Base-by-base conservation (phyloP, 2,113 vertebrate species). In the Nothocercus nigrocapillus region DNA sequence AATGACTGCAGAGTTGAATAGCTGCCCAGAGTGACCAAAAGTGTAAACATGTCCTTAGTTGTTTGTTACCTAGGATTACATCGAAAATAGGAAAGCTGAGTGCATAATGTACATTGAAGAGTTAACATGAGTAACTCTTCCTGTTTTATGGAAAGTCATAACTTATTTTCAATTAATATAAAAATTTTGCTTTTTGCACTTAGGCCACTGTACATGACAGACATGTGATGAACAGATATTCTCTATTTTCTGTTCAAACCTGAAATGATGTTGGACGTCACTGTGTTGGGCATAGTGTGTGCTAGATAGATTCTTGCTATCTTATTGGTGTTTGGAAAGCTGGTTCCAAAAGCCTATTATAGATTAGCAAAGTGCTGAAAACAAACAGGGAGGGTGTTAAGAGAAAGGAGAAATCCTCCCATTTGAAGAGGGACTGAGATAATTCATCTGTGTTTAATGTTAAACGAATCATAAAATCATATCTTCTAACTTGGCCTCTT, bases 141-240 rank as follows among this genome's bases (percentile, higher is more conserved):
- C n/a, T 56, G 7, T 18, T 11, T 78, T 45, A 24, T 1, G 1
- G 11, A 25, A 75, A 67, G 30, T 72, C 7, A 36, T 59, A 22
- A 27, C 47, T 28, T 74, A 22, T 78, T 74, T 70, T 83, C 38
- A 34, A 53, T 49, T 20, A 40, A 8, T 5, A 38, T 38, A 27
- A 63, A 38, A 30, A 85, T 12, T 9, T n/a, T 27, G 5, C 16
- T 61, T 86, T 63, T 66, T 62, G 7, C 4, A 2, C 27, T 56
- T 32, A 58, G 21, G 49, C 42, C 44, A 4, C 32, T 2, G 0
- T 30, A 13, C 11, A 7, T 38, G 9, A 6, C 45, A 47, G 45
- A n/a, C n/a, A 47, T 19, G 45, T 19, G 45, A 47, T 47, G 45
- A 47, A 19, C 45, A 47, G 45, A 19, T 19, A 47, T 47, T 47